Evolutionary conservation across 1,140 invertebrate species (phyloP), one percentile per base, ranked within the genome.

Genomic region (Drosophila dunni): DNA sequence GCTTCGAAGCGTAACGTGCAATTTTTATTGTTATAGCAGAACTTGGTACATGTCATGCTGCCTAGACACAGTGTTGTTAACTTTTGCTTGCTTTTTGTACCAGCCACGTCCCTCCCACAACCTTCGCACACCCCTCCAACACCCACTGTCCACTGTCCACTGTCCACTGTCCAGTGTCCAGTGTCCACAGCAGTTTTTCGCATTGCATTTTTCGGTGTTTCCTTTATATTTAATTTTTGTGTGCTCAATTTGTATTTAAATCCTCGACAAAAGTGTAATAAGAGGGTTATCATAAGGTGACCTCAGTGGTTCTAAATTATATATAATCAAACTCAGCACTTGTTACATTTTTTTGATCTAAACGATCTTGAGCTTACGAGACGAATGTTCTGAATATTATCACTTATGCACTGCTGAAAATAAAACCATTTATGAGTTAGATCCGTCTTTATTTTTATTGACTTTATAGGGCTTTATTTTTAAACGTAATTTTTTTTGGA

Each of bases 11-110:
- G 81, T 85, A 84, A 84, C 74, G 81, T 85, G 78, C 64, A 80
- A 81, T 84, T 84, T 84, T 84, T 84, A 84, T 84, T 84, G 79
- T 84, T 85, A 78, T 68, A 53, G 80, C 67, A 75, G 54, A 79
- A 79, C 71, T 68, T 71, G 66, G 50, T 71, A 68, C 67, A 84
- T 85, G 81, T 80, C 69, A 77, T 65, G 69, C 61, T 71, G 81
- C 69, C 74, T 65, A 77, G 78, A 80, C 77, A 74, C 78, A 20
- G 65, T 34, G 65, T 57, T 78, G 77, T 84, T 83, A 79, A 73
- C 77, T 83, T 83, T 73, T 76, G 60, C 45, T 67, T 72, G 54
- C 63, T 57, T 57, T 65, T 57, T 53, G 46, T 50, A 45, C 40
- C 58, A 45, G 58, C 15, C 65, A 75, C 66, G 29, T 44, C 45